These are phyloP conservation scores for Pogonognathellus flavescens DNA, from an alignment of 1,140 invertebrate species.

Conservation along the genomic window DNA sequence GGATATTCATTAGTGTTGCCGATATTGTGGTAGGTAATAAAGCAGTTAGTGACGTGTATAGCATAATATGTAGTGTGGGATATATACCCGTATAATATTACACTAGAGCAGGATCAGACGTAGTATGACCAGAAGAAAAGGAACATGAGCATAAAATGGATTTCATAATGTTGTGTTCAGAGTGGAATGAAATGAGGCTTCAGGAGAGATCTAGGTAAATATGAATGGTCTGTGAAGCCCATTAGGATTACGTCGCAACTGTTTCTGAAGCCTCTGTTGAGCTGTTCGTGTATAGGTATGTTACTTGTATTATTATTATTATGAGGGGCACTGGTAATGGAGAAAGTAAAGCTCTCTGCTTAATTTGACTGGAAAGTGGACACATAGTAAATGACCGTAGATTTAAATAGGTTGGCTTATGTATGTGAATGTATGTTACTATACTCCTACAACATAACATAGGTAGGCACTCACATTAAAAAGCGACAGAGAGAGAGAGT, in stretches of 20 bases:
- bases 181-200: constrained; percentile 27
- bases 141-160: constrained; percentile 2
- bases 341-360: background rate
- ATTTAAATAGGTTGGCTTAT: constrained; percentile 12
- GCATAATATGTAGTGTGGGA: background rate
- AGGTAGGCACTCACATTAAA: no score
- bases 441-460: background rate
- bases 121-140: no score
- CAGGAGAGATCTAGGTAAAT: constrained; percentile 20
- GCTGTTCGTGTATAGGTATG: no score
- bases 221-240: constrained; percentile 7
- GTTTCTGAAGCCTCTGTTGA: no score
- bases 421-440: no score
- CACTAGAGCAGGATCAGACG: no score
- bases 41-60: background rate
- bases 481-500: background rate
- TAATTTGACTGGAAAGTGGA: constrained; percentile 32
- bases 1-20: no score
- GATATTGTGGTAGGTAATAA: no score
- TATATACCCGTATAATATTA: no score
- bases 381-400: background rate
- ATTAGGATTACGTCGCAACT: background rate
- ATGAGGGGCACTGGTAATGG: no score
- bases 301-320: no score
- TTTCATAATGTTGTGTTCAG: constrained; percentile 6